phyloP scores from a whole-genome alignment of 2,113 vertebrate genomes.

The Peromyscus californicus region DNA sequence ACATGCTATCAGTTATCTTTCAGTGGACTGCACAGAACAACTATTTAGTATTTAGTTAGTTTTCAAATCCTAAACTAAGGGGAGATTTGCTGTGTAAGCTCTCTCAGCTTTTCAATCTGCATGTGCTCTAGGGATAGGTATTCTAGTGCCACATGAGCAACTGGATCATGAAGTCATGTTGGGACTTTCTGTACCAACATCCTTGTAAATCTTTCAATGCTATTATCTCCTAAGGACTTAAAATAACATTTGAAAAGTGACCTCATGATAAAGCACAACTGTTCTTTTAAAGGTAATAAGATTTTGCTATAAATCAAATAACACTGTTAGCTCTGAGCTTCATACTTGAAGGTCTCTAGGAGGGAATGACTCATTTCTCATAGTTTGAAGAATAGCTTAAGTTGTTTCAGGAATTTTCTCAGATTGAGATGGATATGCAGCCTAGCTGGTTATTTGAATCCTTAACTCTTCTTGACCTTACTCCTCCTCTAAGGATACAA shows the following conservation, averaged over 20 bases:
- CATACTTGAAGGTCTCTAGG: neutral
- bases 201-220: neutral
- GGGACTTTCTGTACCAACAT: neutral
- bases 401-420: conserved; percentile 18
- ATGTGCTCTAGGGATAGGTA: neutral
- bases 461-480: conserved; percentile 17
- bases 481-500: neutral
- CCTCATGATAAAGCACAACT: neutral
- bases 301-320: neutral
- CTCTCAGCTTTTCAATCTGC: neutral
- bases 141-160: neutral
- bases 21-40: neutral
- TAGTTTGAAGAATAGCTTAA: neutral
- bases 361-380: neutral
- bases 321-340: neutral
- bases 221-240: neutral
- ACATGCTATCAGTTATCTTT: neutral
- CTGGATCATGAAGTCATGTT: neutral
- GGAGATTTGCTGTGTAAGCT: neutral
- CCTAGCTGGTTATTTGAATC: neutral
- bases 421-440: neutral
- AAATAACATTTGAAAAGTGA: neutral
- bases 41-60: neutral
- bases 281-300: neutral
- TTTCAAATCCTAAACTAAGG: conserved; percentile 31